Percentiles rank a stretch among this genome's conserved stretches.
Conservation (phyloP, 2,888 invertebrate genomes). For the Lagria hirta region DNA sequence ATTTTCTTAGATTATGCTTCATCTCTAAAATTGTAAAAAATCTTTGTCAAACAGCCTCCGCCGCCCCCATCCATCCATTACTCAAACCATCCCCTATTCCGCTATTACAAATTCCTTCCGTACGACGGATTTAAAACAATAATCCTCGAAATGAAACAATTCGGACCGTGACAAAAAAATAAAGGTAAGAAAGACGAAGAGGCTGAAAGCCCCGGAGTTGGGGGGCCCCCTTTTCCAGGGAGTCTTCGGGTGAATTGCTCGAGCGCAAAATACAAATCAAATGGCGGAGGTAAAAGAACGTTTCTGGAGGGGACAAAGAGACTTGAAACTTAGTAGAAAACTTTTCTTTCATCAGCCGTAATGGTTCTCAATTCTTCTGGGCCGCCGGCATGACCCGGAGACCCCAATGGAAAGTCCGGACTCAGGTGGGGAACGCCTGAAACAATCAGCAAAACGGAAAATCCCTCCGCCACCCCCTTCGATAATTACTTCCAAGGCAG, state of each 20-base stretch:
- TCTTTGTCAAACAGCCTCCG: too few relatives aligned
- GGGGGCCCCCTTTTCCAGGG: too few relatives aligned
- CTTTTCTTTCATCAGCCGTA: constrained; percentile 56
- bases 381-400: constrained; percentile 31
- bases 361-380: constrained; percentile 40
- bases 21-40: too few relatives aligned
- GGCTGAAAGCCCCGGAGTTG: too few relatives aligned
- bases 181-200: too few relatives aligned
- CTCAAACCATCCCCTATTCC: not conserved
- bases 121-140: constrained; percentile 35
- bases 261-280: constrained; percentile 49
- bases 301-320: constrained; percentile 51
- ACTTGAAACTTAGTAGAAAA: constrained; percentile 52
- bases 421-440: constrained; percentile 30
- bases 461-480: not conserved
- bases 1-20: too few relatives aligned
- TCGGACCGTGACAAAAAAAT: too few relatives aligned
- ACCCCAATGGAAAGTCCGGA: constrained; percentile 29
- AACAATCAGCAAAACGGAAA: too few relatives aligned
- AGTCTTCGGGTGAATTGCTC: constrained; percentile 45
- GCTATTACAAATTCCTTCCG: constrained; percentile 12
- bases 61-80: too few relatives aligned
- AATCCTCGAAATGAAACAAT: constrained; percentile 17
- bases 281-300: constrained; percentile 48
- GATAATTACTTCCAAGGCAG: not conserved